Percentiles rank a stretch among this genome's conserved stretches.
Evolutionary conservation across 2,888 invertebrate species (phyloP).

Genomic region (Enchytraeus crypticus): DNA sequence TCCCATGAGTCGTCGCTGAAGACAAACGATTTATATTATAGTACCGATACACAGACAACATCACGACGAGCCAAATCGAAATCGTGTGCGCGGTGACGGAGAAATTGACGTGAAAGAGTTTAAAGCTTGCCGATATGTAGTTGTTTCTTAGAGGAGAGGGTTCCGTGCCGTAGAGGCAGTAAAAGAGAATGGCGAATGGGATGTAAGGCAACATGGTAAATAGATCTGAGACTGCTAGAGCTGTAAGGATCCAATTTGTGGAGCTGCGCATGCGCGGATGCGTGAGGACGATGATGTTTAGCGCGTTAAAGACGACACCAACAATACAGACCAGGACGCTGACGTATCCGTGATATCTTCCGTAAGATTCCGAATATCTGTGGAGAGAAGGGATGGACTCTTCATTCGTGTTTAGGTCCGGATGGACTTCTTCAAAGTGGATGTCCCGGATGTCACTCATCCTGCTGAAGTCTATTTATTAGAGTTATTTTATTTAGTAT

Average conservation of each 20-base stretch:
- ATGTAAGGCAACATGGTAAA: slow-evolving; percentile 80
- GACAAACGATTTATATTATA: slow-evolving; percentile 26
- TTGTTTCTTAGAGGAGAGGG: no score
- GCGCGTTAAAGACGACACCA: slow-evolving; percentile 77
- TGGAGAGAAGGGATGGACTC: no score
- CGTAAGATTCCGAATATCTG: no score
- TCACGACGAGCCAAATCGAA: slow-evolving; percentile 83
- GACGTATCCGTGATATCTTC: slow-evolving; percentile 64
- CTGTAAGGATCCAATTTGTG: slow-evolving; percentile 78
- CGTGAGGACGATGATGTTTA: slow-evolving; percentile 76
- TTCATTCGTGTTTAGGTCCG: no score
- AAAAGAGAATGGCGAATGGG: slow-evolving; percentile 68
- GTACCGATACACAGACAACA: slow-evolving; percentile 82
- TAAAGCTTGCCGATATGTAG: no score
- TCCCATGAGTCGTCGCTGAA: no score
- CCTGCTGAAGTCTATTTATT: no score
- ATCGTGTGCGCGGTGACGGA: slow-evolving; percentile 79
- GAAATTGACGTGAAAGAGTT: slow-evolving; percentile 82
- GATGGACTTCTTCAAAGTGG: no score
- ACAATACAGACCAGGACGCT: slow-evolving; percentile 75
- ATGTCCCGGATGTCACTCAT: no score
- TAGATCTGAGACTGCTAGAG: slow-evolving; percentile 75
- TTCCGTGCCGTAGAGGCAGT: slow-evolving; percentile 26
- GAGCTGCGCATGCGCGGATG: slow-evolving; percentile 78
- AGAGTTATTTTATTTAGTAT: no score